Evolutionary conservation across 2,888 invertebrate genomes (phyloP).

Genomic region (Nomada flava): DNA sequence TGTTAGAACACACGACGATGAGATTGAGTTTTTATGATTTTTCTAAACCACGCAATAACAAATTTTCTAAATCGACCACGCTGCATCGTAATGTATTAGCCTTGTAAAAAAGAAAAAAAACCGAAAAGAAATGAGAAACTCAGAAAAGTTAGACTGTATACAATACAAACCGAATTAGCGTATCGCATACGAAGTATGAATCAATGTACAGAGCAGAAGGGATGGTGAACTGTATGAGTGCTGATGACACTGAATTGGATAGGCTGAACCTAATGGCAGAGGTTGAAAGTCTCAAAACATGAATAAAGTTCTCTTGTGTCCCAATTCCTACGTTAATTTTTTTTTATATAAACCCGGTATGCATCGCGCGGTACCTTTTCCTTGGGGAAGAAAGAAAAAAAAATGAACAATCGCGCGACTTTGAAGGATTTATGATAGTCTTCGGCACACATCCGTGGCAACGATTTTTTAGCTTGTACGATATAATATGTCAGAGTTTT

Average conservation of each 20-base stretch:
- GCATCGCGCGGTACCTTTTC: conserved; percentile 20
- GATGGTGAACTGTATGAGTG: conserved; percentile 31
- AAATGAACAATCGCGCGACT: neutral
- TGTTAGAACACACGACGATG: conserved; percentile 8
- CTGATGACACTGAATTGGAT: conserved; percentile 33
- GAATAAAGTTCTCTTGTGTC: conserved; percentile 74
- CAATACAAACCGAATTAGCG: neutral
- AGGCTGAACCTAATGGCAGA: conserved; percentile 26
- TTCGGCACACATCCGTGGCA: conserved; percentile 32
- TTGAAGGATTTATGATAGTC: conserved; percentile 16
- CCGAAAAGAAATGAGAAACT: neutral
- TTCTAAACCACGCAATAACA: conserved; percentile 22
- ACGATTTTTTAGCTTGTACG: conserved; percentile 45
- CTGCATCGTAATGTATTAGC: conserved; percentile 26
- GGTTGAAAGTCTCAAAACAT: conserved; percentile 57
- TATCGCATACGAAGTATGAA: conserved; percentile 39
- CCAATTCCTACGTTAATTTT: conserved; percentile 49
- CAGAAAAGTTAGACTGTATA: conserved; percentile 7
- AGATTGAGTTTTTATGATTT: conserved; percentile 42
- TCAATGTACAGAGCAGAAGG: conserved; percentile 56
- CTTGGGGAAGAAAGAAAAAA: neutral
- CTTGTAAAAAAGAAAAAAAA: conserved; percentile 17
- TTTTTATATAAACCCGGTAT: conserved; percentile 34
- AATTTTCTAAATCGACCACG: conserved; percentile 35
- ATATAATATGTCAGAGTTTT: conserved; percentile 30